phyloP scores from a whole-genome alignment of 1,140 invertebrate genomes.

The Phocides pigmalion region DNA sequence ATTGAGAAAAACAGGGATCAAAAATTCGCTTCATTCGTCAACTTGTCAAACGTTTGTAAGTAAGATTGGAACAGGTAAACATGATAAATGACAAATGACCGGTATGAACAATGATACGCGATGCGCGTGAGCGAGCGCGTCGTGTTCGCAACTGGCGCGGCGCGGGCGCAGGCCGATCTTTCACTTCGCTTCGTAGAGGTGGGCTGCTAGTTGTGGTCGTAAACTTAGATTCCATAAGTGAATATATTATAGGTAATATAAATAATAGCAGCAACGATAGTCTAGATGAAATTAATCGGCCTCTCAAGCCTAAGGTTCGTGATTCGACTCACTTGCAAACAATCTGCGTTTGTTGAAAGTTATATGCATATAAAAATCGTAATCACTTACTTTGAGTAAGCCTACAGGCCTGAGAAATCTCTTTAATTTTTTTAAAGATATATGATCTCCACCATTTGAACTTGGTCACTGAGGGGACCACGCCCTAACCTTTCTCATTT shows the following conservation, averaged over 20 bases:
- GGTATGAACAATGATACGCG: conserved; percentile 35
- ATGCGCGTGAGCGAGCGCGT: conserved; percentile 53
- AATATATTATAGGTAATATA: background rate
- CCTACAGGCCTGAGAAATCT: too few species aligned
- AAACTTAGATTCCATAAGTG: conserved; percentile 2
- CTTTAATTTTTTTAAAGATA: too few species aligned
- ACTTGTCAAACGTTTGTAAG: conserved; percentile 1
- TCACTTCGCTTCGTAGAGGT: conserved; percentile 43
- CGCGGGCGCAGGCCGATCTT: conserved; percentile 44
- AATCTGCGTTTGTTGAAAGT: too few species aligned
- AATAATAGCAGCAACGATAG: too few species aligned
- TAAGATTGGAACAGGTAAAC: conserved; percentile 3
- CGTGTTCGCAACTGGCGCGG: conserved; percentile 52
- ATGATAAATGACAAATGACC: conserved; percentile 31
- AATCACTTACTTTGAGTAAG: too few species aligned
- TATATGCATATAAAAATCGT: too few species aligned
- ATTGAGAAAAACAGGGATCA: conserved; percentile 4
- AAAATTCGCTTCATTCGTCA: conserved; percentile 2
- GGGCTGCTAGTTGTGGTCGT: conserved; percentile 31
- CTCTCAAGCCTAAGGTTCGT: too few species aligned
- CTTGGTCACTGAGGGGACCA: too few species aligned
- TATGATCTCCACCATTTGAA: too few species aligned
- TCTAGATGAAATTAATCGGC: too few species aligned
- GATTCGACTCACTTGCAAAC: too few species aligned
- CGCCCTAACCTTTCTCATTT: too few species aligned